Evolutionary conservation across 2,113 vertebrate species (phyloP), one percentile per base, ranked within the genome.

Genomic region (Lycocorax pyrrhopterus): DNA sequence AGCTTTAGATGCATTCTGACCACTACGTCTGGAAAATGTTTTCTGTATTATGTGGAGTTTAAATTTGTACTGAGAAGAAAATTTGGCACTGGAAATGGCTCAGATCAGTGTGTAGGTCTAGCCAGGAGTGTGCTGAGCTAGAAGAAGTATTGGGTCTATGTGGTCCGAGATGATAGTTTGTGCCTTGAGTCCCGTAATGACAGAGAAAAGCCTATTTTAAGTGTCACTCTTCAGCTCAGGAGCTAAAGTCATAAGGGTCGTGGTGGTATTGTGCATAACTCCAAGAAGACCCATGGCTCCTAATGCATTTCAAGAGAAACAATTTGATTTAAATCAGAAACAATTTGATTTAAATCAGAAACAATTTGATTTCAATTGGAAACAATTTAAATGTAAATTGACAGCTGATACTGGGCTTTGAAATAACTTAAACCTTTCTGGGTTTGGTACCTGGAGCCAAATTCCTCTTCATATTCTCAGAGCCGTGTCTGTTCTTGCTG

Each of bases 401-500:
- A 43, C 39, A 59, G 20, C 26, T 49, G 3, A 47, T 35, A 15
- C 0, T 51, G 33, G 13, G 22, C 41, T 89, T 84, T 63, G 52
- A 87, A 72, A 47, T 49, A 82, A 43, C 29, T 71, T 59, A 46
- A 87, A 68, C 16, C 19, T 63, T 75, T 32, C 22, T 18, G 5
- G 1, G 3, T 84, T 81, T 74, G 5, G 18, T 51, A 74, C 10
- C n/a, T 64, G 16, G 27, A 10, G 5, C 56, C 19, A 72, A 60
- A 41, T 25, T 64, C 16, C 16, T 71, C 3, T 37, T 51, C 6
- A 1, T 10, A 2, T 33, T 52, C 58, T 82, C 21, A 76, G 37
- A 51, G 13, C 4, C 4, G 0, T 12, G 14, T 30, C 33, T 49
- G 0, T 52, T 72, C 19, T 26, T 76, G n/a, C 27, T 66, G 8